phyloP scores from a whole-genome alignment of 2,888 invertebrate species.

The Bedellia somnulentella region DNA sequence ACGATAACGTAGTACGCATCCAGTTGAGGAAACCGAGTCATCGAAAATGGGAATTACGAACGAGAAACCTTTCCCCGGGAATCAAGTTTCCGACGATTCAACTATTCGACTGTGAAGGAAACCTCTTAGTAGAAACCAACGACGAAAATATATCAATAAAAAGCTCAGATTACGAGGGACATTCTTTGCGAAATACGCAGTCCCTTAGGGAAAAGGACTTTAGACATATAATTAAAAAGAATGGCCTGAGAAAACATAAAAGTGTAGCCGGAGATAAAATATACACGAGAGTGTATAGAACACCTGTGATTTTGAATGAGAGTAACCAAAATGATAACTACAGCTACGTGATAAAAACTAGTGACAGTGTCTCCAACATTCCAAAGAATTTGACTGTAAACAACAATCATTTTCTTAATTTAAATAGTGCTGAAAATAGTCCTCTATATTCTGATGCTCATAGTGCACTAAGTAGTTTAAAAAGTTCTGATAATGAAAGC shows the following conservation, averaged over 20 bases:
- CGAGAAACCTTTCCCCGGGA: conserved; percentile 64
- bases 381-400: conserved; percentile 39
- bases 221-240: conserved; percentile 32
- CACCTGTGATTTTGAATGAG: conserved; percentile 18
- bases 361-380: conserved; percentile 38
- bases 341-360: conserved; percentile 25
- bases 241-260: conserved; percentile 37
- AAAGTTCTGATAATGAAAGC: conserved; percentile 57
- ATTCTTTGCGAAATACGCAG: conserved; percentile 24
- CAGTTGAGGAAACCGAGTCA: conserved; percentile 64
- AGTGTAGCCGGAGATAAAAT: conserved; percentile 43
- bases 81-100: conserved; percentile 64
- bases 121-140: conserved; percentile 63
- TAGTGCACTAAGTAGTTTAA: conserved; percentile 52
- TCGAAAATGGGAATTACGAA: conserved; percentile 67
- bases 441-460: conserved; percentile 35
- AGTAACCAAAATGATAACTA: conserved; percentile 16
- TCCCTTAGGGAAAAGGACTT: conserved; percentile 42
- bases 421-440: conserved; percentile 34
- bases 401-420: conserved; percentile 24
- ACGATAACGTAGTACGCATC: conserved; percentile 61
- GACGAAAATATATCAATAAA: conserved; percentile 56
- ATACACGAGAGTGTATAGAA: conserved; percentile 40
- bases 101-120: conserved; percentile 65
- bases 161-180: conserved; percentile 34